Conservation (phyloP, 2,113 vertebrate genomes). For the Camelus dromedarius region DNA sequence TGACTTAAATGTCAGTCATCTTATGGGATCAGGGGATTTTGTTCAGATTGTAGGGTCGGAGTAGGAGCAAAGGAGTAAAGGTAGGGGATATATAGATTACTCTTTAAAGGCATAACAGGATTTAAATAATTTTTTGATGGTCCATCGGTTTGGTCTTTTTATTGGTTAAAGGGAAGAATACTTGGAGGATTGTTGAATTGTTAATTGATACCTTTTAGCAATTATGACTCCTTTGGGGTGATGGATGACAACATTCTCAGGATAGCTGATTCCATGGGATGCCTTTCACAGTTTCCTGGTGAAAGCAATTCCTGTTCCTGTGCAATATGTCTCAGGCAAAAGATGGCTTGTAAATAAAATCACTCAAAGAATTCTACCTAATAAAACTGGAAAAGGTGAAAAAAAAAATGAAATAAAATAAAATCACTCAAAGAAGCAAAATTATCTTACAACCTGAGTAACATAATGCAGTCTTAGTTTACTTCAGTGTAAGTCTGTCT, state of each 20-base stretch:
- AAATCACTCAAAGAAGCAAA: neutral
- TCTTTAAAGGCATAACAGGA: neutral
- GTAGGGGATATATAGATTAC: neutral
- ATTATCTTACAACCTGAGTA: neutral
- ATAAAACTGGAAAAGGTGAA: too few relatives aligned
- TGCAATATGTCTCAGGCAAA: neutral
- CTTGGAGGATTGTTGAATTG: neutral
- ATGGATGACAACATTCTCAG: neutral
- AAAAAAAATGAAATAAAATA: neutral
- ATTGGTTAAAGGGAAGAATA: neutral
- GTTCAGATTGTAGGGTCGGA: neutral
- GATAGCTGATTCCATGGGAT: neutral
- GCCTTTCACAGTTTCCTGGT: neutral
- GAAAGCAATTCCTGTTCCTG: neutral
- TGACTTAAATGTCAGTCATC: neutral
- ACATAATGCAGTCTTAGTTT: neutral
- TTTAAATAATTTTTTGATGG: constrained; percentile 44
- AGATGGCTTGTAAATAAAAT: constrained; percentile 1
- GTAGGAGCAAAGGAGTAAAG: neutral
- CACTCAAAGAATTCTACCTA: neutral
- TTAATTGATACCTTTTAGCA: neutral
- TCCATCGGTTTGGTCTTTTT: neutral
- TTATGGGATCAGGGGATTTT: neutral
- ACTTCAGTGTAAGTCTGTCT: neutral
- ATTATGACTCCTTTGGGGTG: neutral